These are phyloP conservation scores for Trichomalopsis sarcophagae DNA, from an alignment of 1,140 invertebrate species.

Conservation along the genomic window DNA sequence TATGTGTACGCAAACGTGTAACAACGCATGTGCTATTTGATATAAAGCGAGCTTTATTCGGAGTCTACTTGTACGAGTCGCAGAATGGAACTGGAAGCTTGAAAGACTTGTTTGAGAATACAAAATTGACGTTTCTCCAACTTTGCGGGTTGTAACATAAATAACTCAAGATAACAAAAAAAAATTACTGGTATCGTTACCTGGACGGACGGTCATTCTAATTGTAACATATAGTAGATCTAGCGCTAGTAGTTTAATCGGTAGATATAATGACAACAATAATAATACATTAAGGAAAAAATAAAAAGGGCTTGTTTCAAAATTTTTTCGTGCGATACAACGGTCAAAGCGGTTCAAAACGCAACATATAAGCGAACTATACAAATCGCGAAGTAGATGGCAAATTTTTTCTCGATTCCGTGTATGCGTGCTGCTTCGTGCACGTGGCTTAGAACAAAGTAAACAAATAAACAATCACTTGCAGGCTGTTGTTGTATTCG, in stretches of 20 bases:
- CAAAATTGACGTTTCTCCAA: constrained; percentile 37
- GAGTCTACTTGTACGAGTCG: neutral
- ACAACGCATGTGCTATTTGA: constrained; percentile 28
- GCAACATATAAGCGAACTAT: constrained; percentile 10
- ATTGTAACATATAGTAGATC: constrained; percentile 49
- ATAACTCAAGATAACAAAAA: constrained; percentile 26
- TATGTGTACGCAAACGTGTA: constrained; percentile 18
- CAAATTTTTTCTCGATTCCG: constrained; percentile 34
- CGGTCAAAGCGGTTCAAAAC: constrained; percentile 20
- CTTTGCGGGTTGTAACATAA: constrained; percentile 46
- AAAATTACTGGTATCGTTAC: constrained; percentile 49
- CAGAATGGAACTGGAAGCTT: constrained; percentile 22
- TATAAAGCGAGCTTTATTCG: constrained; percentile 17
- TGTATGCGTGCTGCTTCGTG: constrained; percentile 22
- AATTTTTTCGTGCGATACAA: constrained; percentile 35
- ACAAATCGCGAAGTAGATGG: constrained; percentile 1
- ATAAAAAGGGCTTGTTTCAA: constrained; percentile 46
- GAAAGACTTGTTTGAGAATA: constrained; percentile 19
- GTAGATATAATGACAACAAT: constrained; percentile 49
- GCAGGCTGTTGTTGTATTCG: constrained; percentile 41
- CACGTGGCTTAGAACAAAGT: constrained; percentile 33
- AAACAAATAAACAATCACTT: constrained; percentile 43
- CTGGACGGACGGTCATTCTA: constrained; percentile 50
- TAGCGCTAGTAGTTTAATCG: constrained; percentile 47
- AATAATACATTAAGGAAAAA: constrained; percentile 47